Evolutionary conservation across 2,888 invertebrate genomes (phyloP).

Genomic region (Junonia oenone): DNA sequence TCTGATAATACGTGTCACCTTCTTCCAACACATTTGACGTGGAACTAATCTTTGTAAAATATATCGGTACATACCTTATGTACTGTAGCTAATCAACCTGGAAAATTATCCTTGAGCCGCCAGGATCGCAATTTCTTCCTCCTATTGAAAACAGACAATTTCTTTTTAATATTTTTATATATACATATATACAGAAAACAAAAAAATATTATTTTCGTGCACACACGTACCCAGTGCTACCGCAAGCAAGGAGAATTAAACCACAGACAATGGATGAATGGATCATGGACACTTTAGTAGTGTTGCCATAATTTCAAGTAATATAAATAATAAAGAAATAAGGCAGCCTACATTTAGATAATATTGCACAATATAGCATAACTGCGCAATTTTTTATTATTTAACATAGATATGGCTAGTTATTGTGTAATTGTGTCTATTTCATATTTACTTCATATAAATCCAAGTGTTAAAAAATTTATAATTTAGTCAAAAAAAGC

Average conservation of each 20-base stretch:
- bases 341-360: too few species aligned
- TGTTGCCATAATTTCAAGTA: too few species aligned
- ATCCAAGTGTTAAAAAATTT: too few species aligned
- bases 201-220: slow-evolving; percentile 38
- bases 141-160: slow-evolving; percentile 49
- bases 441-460: too few species aligned
- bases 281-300: neutral
- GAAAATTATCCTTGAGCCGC: slow-evolving; percentile 63
- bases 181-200: slow-evolving; percentile 35
- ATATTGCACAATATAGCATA: too few species aligned
- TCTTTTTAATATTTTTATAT: slow-evolving; percentile 38
- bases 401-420: too few species aligned
- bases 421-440: too few species aligned
- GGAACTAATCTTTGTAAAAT: slow-evolving; percentile 63
- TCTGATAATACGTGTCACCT: slow-evolving; percentile 78
- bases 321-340: too few species aligned
- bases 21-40: slow-evolving; percentile 76
- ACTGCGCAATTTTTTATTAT: too few species aligned
- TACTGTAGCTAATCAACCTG: slow-evolving; percentile 75
- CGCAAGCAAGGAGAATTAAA: slow-evolving; percentile 63
- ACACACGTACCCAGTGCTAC: slow-evolving; percentile 71
- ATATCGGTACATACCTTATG: slow-evolving; percentile 62
- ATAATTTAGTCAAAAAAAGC: too few species aligned
- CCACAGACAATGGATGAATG: slow-evolving; percentile 27
- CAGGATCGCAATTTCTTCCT: slow-evolving; percentile 64